Conservation (phyloP, 1,140 invertebrate species). For the Hydropsyche tenuis region DNA sequence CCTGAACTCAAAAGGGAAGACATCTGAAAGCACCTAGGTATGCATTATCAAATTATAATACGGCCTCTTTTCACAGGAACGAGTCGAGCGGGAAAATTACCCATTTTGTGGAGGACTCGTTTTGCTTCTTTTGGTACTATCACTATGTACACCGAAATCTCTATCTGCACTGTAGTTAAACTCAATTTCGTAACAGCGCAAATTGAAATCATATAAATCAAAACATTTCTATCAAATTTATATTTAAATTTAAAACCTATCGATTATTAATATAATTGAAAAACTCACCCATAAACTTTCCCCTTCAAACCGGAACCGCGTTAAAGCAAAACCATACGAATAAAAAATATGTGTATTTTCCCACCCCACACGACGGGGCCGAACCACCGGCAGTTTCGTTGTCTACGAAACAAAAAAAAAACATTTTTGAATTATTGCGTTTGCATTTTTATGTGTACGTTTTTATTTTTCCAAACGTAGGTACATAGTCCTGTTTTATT, state of each 20-base stretch:
- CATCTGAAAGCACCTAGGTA: neutral
- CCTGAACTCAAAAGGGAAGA: too few relatives aligned
- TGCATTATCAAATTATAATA: slow-evolving; percentile 41
- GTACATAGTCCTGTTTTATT: neutral
- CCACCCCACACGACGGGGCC: neutral
- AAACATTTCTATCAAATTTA: too few relatives aligned
- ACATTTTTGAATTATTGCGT: slow-evolving; percentile 18
- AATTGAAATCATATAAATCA: too few relatives aligned
- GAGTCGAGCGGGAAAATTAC: slow-evolving; percentile 39
- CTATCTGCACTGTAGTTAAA: too few relatives aligned
- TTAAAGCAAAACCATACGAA: too few relatives aligned
- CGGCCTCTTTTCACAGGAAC: slow-evolving; percentile 26
- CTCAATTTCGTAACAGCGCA: too few relatives aligned
- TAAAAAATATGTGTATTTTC: neutral
- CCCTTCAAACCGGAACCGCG: too few relatives aligned
- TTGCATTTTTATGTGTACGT: neutral
- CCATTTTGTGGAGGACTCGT: slow-evolving; percentile 18
- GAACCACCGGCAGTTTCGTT: neutral
- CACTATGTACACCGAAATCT: too few relatives aligned
- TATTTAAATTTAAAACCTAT: too few relatives aligned
- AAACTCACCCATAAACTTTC: too few relatives aligned
- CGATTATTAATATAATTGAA: too few relatives aligned
- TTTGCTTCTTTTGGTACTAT: too few relatives aligned
- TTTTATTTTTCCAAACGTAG: neutral
- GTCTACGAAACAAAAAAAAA: neutral